Evolutionary conservation across 2,888 invertebrate species (phyloP).

Genomic region (Hydraecia micacea): DNA sequence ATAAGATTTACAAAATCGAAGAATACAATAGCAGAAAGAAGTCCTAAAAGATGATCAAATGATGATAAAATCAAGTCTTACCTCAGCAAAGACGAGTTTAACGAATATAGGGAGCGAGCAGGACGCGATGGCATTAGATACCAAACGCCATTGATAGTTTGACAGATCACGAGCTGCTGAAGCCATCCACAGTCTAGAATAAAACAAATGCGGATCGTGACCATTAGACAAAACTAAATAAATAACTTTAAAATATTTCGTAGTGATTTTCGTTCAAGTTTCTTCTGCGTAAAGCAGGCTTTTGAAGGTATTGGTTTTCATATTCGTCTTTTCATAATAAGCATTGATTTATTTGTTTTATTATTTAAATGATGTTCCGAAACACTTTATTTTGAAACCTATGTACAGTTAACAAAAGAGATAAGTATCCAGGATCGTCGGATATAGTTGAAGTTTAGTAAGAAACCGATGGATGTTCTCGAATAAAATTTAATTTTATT

Average conservation of each 20-base stretch:
- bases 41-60: not conserved
- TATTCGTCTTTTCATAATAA: not conserved
- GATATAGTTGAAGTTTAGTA: too few relatives aligned
- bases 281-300: not conserved
- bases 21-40: not conserved
- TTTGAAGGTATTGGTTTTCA: not conserved
- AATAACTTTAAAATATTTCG: not conserved
- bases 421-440: too few relatives aligned
- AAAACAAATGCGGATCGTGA: not conserved
- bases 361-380: not conserved
- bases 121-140: conserved; percentile 97
- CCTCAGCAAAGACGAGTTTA: conserved; percentile 98
- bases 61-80: conserved; percentile 51
- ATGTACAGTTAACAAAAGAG: too few relatives aligned
- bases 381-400: not conserved
- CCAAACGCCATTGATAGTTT: conserved; percentile 98
- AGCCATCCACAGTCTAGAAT: conserved; percentile 96
- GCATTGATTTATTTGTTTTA: not conserved
- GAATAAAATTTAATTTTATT: too few relatives aligned
- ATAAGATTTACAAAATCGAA: not conserved
- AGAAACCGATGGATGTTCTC: too few relatives aligned
- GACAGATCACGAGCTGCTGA: conserved; percentile 96
- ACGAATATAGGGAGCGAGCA: conserved; percentile 99
- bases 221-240: not conserved
- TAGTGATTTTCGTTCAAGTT: not conserved